Conservation (phyloP, 2,888 invertebrate genomes). For the Lycaena phlaeas region DNA sequence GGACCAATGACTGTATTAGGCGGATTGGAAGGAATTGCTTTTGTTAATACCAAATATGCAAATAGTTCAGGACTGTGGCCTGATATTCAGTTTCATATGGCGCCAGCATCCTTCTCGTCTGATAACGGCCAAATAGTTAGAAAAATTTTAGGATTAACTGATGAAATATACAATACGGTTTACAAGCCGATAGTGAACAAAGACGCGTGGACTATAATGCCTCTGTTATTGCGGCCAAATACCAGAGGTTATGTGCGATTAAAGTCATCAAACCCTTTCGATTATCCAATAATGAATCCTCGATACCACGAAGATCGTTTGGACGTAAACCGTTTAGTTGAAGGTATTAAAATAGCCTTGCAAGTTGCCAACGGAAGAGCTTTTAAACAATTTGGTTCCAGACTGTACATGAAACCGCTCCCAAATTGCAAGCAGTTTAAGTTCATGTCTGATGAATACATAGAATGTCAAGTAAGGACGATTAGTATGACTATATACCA, state of each 20-base stretch:
- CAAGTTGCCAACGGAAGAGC: conserved; percentile 81
- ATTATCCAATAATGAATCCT: conserved; percentile 91
- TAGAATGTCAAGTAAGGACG: conserved; percentile 89
- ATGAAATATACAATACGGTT: conserved; percentile 84
- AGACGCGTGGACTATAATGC: conserved; percentile 89
- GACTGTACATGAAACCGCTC: conserved; percentile 81
- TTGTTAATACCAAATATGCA: conserved; percentile 88
- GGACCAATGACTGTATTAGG: conserved; percentile 88
- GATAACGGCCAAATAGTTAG: conserved; percentile 83
- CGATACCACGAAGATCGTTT: conserved; percentile 90
- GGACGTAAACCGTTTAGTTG: conserved; percentile 86
- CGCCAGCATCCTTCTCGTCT: conserved; percentile 88
- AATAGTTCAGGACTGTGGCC: conserved; percentile 86
- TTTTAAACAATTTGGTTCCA: conserved; percentile 85
- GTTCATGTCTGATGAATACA: conserved; percentile 85
- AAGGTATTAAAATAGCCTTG: conserved; percentile 85
- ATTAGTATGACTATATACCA: conserved; percentile 94
- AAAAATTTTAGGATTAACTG: conserved; percentile 85
- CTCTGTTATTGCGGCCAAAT: conserved; percentile 83
- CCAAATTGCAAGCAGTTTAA: conserved; percentile 83
- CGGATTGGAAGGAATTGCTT: conserved; percentile 90
- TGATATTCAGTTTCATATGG: conserved; percentile 94
- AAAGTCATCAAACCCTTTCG: conserved; percentile 85
- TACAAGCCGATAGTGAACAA: conserved; percentile 85
- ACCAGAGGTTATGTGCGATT: conserved; percentile 85